Base-by-base conservation (phyloP, 2,797 vertebrate genomes). In the Kryptopterus vitreolus region DNA sequence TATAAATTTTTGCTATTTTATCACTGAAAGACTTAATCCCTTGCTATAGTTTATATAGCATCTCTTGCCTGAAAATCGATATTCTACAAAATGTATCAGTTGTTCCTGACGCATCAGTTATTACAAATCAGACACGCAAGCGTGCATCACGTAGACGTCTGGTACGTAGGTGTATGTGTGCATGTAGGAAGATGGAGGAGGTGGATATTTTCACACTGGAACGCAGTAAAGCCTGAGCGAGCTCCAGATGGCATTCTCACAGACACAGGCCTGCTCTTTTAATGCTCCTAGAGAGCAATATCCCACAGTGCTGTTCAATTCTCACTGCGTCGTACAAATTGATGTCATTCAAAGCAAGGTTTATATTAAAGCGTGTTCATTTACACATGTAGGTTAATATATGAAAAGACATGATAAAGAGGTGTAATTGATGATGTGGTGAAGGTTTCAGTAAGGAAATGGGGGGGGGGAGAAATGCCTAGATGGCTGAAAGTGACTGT, bases 121-220 rank as follows among this genome's bases (percentile, higher is more conserved):
- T 68, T 48, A 68, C 65, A 3, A 48, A 48, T 43, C 46, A 24
- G 65, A 68, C 43, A 43, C 10, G 13, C 38, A 43, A 9, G 13
- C 22, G 3, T 68, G 65, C 3, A 48, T 68, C 16, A 38, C 24
- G 16, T 13, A 46, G 31, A n/a, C 33, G 11, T 65, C 33, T 35
- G 62, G 20, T 20, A 35, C 9, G 10, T 63, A 20, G 31, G 31
- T 63, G 61, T 31, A 18, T 3, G 1, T 61, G 59, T 2, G 16
- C 20, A 16, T 62, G 59, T 62, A 35, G 31, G 35, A 66, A 46
- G 5, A 66, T 66, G 63, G 5, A 16, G 22, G 35, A 24, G 63
- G 63, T 24, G 35, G 63, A 66, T n/a, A n/a, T 66, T n/a, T 43
- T 43, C 63, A 66, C 62, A 66, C 33, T 38, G 35, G 35, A 66